Evolutionary conservation across 2,888 invertebrate species (phyloP).

Genomic region (Ceriagrion tenellum): DNA sequence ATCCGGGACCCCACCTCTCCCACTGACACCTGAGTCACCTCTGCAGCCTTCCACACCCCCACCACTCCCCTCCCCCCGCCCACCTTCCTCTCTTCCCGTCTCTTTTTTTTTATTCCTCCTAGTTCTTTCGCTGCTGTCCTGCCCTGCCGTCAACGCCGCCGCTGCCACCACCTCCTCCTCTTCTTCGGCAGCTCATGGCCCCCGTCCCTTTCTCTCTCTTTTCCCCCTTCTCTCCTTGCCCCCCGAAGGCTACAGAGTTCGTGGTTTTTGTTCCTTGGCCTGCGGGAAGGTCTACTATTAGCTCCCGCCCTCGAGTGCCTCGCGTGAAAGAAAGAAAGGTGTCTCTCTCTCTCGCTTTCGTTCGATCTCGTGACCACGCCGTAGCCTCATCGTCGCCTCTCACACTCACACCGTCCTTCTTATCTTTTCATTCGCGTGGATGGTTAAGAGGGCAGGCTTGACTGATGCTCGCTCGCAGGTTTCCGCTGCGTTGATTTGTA

Average conservation of each 20-base stretch:
- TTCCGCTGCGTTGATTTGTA: too few relatives aligned
- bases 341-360: background rate
- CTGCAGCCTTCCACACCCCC: background rate
- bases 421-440: background rate
- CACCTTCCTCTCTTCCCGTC: background rate
- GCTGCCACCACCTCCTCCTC: background rate
- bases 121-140: background rate
- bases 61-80: background rate
- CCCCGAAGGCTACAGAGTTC: background rate
- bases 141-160: background rate
- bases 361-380: conserved; percentile 21
- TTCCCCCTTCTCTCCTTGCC: background rate
- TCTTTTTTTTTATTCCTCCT: background rate
- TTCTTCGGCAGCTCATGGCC: background rate
- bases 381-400: background rate
- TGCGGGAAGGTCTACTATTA: conserved; percentile 55
- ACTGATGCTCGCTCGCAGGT: background rate
- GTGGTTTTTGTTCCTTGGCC: conserved; percentile 63
- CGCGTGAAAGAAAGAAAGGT: background rate
- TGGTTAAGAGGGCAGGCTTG: background rate
- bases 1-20: background rate
- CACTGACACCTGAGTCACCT: conserved; percentile 59
- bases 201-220: background rate
- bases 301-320: background rate
- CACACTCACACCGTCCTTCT: too few relatives aligned